These are phyloP conservation scores for Typhlomys cinereus DNA, from an alignment of 2,113 vertebrate species.

Conservation along the genomic window DNA sequence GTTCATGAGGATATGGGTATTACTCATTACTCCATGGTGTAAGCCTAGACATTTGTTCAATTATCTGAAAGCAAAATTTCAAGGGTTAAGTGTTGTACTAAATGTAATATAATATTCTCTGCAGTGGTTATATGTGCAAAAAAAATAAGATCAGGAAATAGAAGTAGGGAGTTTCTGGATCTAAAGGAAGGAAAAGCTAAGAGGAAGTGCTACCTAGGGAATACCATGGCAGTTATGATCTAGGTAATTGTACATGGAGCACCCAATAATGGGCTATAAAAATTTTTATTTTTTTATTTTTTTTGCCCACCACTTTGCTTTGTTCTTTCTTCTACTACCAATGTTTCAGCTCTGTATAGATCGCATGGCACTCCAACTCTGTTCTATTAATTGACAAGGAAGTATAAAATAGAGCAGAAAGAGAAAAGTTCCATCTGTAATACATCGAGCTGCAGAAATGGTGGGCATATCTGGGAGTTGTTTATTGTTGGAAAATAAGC, in stretches of 20 bases:
- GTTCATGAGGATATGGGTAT: not conserved
- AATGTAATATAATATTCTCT: not conserved
- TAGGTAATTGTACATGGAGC: fast-evolving
- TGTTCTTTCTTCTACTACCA: not conserved
- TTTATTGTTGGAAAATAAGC: not conserved
- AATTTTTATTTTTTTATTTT: not conserved
- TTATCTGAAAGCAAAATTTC: not conserved
- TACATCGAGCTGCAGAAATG: not conserved
- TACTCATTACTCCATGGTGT: not conserved
- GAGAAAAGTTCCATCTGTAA: not conserved
- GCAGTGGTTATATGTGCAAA: not conserved
- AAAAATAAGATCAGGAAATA: not conserved
- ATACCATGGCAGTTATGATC: fast-evolving
- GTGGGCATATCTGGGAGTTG: fast-evolving
- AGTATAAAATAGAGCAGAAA: not conserved
- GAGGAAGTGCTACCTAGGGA: not conserved
- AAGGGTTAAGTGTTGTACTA: not conserved
- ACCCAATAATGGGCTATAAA: not conserved
- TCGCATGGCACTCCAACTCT: not conserved
- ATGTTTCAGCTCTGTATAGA: not conserved
- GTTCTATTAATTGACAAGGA: not conserved
- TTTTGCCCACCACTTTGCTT: not conserved
- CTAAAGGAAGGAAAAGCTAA: not conserved
- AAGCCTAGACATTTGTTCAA: not conserved
- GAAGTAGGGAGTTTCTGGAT: not conserved